These are phyloP conservation scores for Octodon degus DNA, from an alignment of 2,113 vertebrate genomes.

Conservation along the genomic window DNA sequence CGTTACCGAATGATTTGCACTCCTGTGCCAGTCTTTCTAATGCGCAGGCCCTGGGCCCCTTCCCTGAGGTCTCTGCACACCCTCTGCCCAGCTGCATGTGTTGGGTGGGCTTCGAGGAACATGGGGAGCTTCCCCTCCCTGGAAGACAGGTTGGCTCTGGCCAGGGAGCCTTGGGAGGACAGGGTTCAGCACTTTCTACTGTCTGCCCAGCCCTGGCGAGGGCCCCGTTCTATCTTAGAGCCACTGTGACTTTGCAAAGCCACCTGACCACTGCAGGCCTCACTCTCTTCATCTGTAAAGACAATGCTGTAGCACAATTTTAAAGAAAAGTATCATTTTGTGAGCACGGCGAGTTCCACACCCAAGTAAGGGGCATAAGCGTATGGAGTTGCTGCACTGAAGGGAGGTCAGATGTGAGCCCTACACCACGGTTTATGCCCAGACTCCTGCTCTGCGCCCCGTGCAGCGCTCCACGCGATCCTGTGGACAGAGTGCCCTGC, in stretches of 20 bases:
- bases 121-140: not conserved
- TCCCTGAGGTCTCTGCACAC: not conserved
- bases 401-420: not conserved
- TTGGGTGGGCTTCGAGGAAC: not conserved
- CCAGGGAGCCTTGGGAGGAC: not conserved
- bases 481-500: not conserved
- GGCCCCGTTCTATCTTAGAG: not conserved
- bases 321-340: not conserved
- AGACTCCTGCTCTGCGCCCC: not conserved
- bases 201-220: not conserved
- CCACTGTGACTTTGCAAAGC: not conserved
- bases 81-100: not conserved
- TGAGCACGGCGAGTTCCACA: not conserved
- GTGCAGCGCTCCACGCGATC: not conserved
- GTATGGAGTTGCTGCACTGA: not conserved
- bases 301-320: not conserved
- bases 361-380: not conserved
- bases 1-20: not conserved
- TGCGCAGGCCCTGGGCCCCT: not conserved
- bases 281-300: not conserved
- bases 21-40: not conserved
- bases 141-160: too few relatives aligned
- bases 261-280: not conserved
- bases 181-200: not conserved
- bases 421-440: not conserved